phyloP scores from a whole-genome alignment of 2,888 invertebrate genomes.

The Prosopocoilus inquinatus region DNA sequence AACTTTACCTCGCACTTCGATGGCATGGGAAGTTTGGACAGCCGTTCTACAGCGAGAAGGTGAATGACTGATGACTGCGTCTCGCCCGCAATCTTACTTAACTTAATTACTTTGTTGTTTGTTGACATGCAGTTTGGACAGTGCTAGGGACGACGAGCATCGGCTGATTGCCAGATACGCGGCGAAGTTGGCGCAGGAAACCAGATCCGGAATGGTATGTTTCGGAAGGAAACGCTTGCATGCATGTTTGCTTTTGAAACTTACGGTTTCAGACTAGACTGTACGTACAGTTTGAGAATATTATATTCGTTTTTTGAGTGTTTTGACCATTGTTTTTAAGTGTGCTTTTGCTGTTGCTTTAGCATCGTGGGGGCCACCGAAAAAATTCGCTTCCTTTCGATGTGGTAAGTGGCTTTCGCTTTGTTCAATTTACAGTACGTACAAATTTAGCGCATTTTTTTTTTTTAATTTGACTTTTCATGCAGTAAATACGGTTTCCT shows the following conservation, averaged over 20 bases:
- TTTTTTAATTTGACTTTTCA: no score
- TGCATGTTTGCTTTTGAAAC: neutral
- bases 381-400: conserved; percentile 63
- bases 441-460: no score
- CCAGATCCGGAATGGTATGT: conserved; percentile 65
- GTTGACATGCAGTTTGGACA: conserved; percentile 44
- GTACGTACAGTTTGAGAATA: neutral
- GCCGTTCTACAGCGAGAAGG: conserved; percentile 63
- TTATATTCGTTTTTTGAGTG: conserved; percentile 6
- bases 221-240: neutral
- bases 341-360: conserved; percentile 49
- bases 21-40: conserved; percentile 71
- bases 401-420: conserved; percentile 53
- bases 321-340: conserved; percentile 17
- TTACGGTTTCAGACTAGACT: neutral
- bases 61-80: conserved; percentile 34
- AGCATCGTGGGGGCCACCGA: conserved; percentile 57
- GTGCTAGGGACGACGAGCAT: conserved; percentile 83
- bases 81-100: conserved; percentile 5
- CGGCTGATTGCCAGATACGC: conserved; percentile 96
- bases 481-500: no score
- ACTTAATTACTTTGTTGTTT: conserved; percentile 1
- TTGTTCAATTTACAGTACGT: conserved; percentile 5
- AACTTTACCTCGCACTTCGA: conserved; percentile 65
- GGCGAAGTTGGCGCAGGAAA: conserved; percentile 90